Conservation (phyloP, 2,888 invertebrate genomes). For the Euzetes globulus region DNA sequence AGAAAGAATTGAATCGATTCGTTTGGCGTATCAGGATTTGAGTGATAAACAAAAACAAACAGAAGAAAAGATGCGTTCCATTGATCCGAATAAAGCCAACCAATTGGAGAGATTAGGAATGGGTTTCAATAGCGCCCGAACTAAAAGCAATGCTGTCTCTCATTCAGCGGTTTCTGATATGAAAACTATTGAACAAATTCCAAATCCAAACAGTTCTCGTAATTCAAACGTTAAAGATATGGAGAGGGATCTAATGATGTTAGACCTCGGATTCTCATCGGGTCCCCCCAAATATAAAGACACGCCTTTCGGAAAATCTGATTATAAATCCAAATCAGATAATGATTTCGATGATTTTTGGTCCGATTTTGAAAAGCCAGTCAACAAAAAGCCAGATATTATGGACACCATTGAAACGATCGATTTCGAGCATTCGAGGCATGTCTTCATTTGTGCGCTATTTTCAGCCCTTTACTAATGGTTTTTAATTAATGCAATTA, state of each 20-base stretch:
- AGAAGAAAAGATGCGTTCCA: constrained; percentile 62
- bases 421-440: constrained; percentile 27
- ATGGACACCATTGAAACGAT: constrained; percentile 33
- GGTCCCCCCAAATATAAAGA: constrained; percentile 33
- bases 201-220: constrained; percentile 51
- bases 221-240: constrained; percentile 24
- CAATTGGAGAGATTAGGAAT: constrained; percentile 70
- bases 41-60: constrained; percentile 58
- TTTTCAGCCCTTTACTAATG: background rate
- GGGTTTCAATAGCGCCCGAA: constrained; percentile 40
- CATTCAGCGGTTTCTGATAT: constrained; percentile 85
- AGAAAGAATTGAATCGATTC: constrained; percentile 46
- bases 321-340: background rate
- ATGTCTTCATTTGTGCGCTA: background rate
- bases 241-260: constrained; percentile 26
- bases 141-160: constrained; percentile 51
- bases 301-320: constrained; percentile 29
- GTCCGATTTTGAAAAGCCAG: constrained; percentile 28
- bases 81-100: constrained; percentile 74
- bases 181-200: constrained; percentile 75
- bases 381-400: constrained; percentile 29
- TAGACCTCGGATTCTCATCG: constrained; percentile 33
- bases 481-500: background rate
- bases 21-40: constrained; percentile 68
- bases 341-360: constrained; percentile 32